Evolutionary conservation across 2,113 vertebrate species (phyloP), one percentile per base, ranked within the genome.

Genomic region (Hemichromis elongatus): DNA sequence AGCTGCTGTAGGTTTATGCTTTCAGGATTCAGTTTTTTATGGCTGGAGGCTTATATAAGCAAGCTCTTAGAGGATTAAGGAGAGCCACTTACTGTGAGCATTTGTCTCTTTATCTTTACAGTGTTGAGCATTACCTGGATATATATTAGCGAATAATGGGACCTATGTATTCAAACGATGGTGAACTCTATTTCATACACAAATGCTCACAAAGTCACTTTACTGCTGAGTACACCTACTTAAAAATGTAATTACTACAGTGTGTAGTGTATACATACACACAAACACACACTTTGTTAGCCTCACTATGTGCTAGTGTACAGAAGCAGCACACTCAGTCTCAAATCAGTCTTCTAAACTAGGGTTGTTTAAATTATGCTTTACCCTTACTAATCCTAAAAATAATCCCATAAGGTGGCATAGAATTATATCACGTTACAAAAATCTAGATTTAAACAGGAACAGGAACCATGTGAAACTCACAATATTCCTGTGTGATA

Each of bases 41-140:
- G 35, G 81, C 24, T 56, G 33, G 10, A 85, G 24, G 80, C 86
- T 83, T 88, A 57, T 53, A 10, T 42, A 52, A 79, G 14, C 68
- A 37, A 33, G 70, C 84, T 85, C 24, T 79, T 82, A 80, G 50
- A 82, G 70, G 83, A 90, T 88, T 57, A 81, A 82, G 21, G 16
- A 56, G 14, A 80, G 10, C 40, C 6, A 56, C 33, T 57, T 30
- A 50, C 56, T 84, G 19, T 47, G 11, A 80, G 33, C 19, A 61
- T 79, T 80, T 79, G n/a, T 86, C 73, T 82, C 18, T 77, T 59
- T 79, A 73, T 81, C 68, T 53, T 37, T 42, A 53, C 21, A 78
- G 40, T 45, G 18, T 59, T 79, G 52, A 82, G 82, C 37, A 5
- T 80, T 59, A 14, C n/a, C 55, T 81, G 6, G 66, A 54, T 52